These are phyloP conservation scores for Spicauda simplicius DNA, from an alignment of 2,888 invertebrate species.

Conservation along the genomic window DNA sequence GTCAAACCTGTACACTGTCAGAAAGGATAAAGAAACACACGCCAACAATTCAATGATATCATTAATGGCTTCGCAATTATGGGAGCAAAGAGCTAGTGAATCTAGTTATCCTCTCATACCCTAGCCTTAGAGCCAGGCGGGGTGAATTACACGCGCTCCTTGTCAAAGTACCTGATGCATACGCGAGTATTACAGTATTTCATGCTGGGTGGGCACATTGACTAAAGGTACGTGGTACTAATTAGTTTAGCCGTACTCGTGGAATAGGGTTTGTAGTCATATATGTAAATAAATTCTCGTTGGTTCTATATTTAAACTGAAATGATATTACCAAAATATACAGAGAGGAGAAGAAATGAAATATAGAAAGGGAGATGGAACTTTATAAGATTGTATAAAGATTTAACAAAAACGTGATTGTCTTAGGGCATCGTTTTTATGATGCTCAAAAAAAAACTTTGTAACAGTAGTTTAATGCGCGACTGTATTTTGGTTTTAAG, in stretches of 20 bases:
- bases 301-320: not conserved
- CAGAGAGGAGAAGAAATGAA: too few relatives aligned
- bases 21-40: not conserved
- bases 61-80: not conserved
- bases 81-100: not conserved
- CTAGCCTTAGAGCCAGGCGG: not conserved
- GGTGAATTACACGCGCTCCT: slow-evolving; percentile 17
- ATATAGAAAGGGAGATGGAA: too few relatives aligned
- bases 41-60: not conserved
- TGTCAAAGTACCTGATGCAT: slow-evolving; percentile 19
- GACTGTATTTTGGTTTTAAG: too few relatives aligned
- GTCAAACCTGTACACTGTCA: too few relatives aligned
- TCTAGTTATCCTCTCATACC: not conserved
- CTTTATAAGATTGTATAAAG: too few relatives aligned
- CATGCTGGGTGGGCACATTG: not conserved
- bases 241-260: not conserved
- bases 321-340: too few relatives aligned
- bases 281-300: not conserved
- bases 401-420: too few relatives aligned
- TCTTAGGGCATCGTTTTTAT: too few relatives aligned
- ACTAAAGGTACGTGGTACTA: not conserved
- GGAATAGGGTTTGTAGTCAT: not conserved
- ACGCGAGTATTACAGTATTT: not conserved
- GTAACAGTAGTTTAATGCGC: too few relatives aligned
- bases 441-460: too few relatives aligned